These are phyloP conservation scores for Lithophane semibrunnea DNA, from an alignment of 2,888 invertebrate genomes.

Conservation along the genomic window DNA sequence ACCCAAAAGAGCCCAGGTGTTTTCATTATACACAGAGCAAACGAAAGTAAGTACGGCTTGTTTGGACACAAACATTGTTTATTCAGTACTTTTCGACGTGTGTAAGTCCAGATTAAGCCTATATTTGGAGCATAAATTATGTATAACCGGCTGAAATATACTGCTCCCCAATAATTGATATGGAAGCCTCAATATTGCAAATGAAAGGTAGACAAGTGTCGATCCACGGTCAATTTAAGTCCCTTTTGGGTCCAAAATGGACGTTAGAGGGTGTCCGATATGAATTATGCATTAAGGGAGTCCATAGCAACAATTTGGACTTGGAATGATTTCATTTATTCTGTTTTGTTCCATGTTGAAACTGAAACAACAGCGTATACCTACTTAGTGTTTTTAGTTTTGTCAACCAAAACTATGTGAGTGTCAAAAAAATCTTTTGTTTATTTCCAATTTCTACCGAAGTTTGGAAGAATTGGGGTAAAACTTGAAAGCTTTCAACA, in stretches of 20 bases:
- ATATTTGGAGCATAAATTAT: constrained; percentile 54
- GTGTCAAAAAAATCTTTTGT: neutral
- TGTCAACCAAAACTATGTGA: neutral
- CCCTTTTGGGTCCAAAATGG: constrained; percentile 79
- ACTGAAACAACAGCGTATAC: neutral
- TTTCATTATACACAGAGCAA: constrained; percentile 75
- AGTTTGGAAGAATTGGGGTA: neutral
- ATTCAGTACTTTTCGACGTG: constrained; percentile 68
- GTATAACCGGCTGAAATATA: constrained; percentile 40
- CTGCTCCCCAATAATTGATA: constrained; percentile 74
- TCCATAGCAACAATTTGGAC: constrained; percentile 73
- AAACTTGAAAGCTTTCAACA: neutral
- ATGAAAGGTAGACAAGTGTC: constrained; percentile 77
- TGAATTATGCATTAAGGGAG: constrained; percentile 86
- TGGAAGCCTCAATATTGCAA: constrained; percentile 75
- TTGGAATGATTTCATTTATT: constrained; percentile 69
- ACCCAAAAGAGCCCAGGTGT: constrained; percentile 73
- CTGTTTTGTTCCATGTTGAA: constrained; percentile 48
- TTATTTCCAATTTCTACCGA: neutral
- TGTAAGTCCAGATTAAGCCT: constrained; percentile 67
- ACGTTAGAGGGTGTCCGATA: constrained; percentile 75
- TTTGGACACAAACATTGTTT: constrained; percentile 79
- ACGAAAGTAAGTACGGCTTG: constrained; percentile 73
- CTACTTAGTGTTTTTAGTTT: neutral
- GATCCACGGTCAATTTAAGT: constrained; percentile 83